phyloP scores from a whole-genome alignment of 2,888 invertebrate species.

The Leucophora obtusa region DNA sequence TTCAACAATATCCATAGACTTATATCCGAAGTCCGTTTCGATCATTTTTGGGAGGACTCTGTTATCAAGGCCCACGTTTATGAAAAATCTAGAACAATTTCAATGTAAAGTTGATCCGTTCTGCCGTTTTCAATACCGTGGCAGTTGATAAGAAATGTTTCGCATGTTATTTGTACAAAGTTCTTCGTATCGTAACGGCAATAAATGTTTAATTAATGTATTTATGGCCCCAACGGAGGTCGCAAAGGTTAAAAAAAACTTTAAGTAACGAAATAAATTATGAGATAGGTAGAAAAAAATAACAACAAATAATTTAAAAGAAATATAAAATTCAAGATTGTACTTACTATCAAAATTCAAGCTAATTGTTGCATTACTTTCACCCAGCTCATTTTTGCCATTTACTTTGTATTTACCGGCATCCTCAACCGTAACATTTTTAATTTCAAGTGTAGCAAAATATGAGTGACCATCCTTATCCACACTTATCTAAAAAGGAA shows the following conservation, averaged over 20 bases:
- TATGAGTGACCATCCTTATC: conserved; percentile 96
- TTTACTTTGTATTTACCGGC: conserved; percentile 98
- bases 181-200: background rate
- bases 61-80: no score
- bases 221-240: background rate
- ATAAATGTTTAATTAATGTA: background rate
- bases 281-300: background rate
- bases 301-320: background rate
- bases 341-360: conserved; percentile 99
- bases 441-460: conserved; percentile 94
- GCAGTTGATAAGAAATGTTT: no score
- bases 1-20: no score
- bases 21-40: no score
- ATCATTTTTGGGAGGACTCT: no score
- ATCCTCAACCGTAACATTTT: conserved; percentile 96
- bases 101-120: no score
- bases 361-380: conserved; percentile 97
- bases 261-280: background rate
- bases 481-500: conserved; percentile 85
- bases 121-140: no score
- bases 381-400: conserved; percentile 98
- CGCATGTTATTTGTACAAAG: background rate
- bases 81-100: no score
- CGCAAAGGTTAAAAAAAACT: background rate
- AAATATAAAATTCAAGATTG: background rate